Evolutionary conservation across 2,888 invertebrate genomes (phyloP).

Genomic region (Cerastoderma edule): DNA sequence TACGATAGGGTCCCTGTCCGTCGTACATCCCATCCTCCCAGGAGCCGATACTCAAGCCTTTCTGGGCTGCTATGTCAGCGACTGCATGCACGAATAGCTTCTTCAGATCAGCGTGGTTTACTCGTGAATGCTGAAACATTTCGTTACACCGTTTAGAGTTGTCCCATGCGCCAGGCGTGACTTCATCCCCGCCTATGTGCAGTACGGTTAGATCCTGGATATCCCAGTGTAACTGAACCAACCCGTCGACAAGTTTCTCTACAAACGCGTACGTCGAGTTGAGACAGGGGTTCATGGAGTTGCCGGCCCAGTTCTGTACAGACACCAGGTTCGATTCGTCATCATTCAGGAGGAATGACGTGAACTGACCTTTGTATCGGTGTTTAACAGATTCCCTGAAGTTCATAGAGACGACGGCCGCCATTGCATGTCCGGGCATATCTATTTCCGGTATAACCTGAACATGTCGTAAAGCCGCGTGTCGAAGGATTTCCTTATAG

Average conservation of each 20-base stretch:
- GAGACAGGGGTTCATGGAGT: conserved; percentile 72
- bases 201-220: conserved; percentile 56
- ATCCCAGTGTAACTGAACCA: conserved; percentile 54
- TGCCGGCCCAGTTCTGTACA: conserved; percentile 67
- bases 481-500: conserved; percentile 69
- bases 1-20: conserved; percentile 16
- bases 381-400: conserved; percentile 15
- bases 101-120: conserved; percentile 45
- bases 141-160: conserved; percentile 58
- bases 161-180: conserved; percentile 62
- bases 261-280: conserved; percentile 64
- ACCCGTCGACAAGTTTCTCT: conserved; percentile 36
- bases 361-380: background rate
- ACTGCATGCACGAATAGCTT: conserved; percentile 55
- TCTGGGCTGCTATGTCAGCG: conserved; percentile 38
- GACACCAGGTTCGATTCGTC: conserved; percentile 25
- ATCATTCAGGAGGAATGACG: conserved; percentile 5
- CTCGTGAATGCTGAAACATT: conserved; percentile 9
- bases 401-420: conserved; percentile 43
- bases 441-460: conserved; percentile 80
- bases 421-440: conserved; percentile 74
- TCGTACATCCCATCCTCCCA: conserved; percentile 73
- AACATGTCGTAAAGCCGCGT: conserved; percentile 67
- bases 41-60: conserved; percentile 57
- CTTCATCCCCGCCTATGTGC: conserved; percentile 70